phyloP scores from a whole-genome alignment of 2,113 vertebrate genomes.

The Canis aureus region DNA sequence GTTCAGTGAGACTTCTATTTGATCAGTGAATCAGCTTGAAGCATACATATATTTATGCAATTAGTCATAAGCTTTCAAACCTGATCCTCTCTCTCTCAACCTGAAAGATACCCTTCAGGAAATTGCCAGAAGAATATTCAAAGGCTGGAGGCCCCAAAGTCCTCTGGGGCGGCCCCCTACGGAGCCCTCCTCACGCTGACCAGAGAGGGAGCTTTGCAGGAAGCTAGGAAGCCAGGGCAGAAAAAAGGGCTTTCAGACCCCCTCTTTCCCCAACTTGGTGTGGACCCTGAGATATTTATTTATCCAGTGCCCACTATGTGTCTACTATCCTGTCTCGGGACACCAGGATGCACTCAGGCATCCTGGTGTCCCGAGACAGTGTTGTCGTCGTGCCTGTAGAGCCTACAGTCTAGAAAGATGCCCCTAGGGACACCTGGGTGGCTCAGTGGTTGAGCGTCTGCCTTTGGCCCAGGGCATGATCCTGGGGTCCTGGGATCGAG shows the following conservation, averaged over 20 bases:
- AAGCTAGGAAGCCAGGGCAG: background rate
- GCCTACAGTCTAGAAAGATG: background rate
- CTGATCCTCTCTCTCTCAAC: background rate
- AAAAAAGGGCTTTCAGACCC: background rate
- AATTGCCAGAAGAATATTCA: background rate
- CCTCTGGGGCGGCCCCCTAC: background rate
- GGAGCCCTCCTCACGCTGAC: background rate
- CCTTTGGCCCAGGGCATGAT: too few species aligned
- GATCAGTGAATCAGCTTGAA: background rate
- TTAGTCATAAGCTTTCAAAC: background rate
- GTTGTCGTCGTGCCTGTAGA: rapidly evolving
- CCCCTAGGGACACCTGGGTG: too few species aligned
- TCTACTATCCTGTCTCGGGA: background rate
- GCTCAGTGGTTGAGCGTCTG: too few species aligned
- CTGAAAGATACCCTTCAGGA: background rate
- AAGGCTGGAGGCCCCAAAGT: background rate
- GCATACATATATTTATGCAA: background rate
- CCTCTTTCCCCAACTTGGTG: background rate
- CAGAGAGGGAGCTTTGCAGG: background rate
- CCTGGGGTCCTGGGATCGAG: too few species aligned
- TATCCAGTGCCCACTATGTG: background rate
- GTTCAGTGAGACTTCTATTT: background rate
- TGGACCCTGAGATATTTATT: background rate
- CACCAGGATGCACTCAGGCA: background rate
- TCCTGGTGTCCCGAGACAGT: too few species aligned